These are phyloP conservation scores for Apostichopus californicus DNA, from an alignment of 35 echinoderm and acorn worm genomes.

Conservation along the genomic window DNA sequence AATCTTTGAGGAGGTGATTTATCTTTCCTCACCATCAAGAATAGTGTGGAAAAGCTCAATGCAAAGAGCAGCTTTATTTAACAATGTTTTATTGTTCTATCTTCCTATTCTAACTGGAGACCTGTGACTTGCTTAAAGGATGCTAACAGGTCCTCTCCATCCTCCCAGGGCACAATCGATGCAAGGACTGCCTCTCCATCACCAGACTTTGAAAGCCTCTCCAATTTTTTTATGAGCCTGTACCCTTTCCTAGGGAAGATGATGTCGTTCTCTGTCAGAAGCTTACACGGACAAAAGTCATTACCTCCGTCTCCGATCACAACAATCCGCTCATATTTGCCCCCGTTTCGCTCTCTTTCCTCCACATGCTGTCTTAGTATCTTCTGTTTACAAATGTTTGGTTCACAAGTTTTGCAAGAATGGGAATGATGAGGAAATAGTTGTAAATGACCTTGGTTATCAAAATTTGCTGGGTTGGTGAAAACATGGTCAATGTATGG, in stretches of 20 bases:
- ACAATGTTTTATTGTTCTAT: no score
- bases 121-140: neutral
- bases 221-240: constrained; percentile 32
- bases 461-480: constrained; percentile 64
- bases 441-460: constrained; percentile 22
- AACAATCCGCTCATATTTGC: constrained; percentile 33
- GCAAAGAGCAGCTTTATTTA: no score
- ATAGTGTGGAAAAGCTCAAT: no score
- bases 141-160: constrained; percentile 48
- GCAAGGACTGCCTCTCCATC: constrained; percentile 9
- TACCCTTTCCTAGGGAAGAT: constrained; percentile 60
- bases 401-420: constrained; percentile 44
- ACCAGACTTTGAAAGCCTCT: neutral
- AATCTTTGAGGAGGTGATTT: no score
- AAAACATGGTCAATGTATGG: constrained; percentile 12
- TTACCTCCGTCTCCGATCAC: constrained; percentile 67
- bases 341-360: neutral
- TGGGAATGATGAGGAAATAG: constrained; percentile 51
- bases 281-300: constrained; percentile 60
- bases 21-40: no score
- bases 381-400: constrained; percentile 62
- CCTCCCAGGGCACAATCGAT: constrained; percentile 36
- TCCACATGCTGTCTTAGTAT: constrained; percentile 34
- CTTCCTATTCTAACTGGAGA: neutral
- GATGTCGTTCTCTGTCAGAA: constrained; percentile 22